phyloP scores from a whole-genome alignment of 2,888 invertebrate genomes.

The Standfussiana lucernea region DNA sequence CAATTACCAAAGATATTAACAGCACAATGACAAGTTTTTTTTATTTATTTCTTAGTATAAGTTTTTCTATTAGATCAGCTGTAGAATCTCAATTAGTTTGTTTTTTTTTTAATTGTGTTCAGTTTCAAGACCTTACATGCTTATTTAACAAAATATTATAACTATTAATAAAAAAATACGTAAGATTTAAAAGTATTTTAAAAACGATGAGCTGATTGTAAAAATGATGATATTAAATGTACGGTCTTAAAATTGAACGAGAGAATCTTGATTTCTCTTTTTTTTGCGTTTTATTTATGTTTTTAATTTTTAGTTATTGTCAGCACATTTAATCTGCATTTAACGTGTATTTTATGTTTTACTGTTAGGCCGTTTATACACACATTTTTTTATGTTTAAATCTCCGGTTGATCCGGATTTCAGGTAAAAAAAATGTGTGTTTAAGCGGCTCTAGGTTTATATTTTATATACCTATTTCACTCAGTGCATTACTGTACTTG shows the following conservation, averaged over 20 bases:
- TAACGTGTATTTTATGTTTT: constrained; percentile 75
- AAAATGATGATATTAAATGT: constrained; percentile 41
- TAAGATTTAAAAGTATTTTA: constrained; percentile 28
- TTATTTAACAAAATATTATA: constrained; percentile 4
- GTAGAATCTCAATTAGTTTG: constrained; percentile 84
- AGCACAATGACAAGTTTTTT: constrained; percentile 80
- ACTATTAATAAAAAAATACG: constrained; percentile 8
- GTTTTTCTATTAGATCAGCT: constrained; percentile 74
- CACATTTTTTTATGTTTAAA: background rate
- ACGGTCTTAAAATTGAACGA: constrained; percentile 62
- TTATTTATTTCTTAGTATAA: constrained; percentile 75
- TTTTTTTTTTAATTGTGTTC: constrained; percentile 67
- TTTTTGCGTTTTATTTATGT: constrained; percentile 60
- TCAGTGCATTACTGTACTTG: constrained; percentile 64
- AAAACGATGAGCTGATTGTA: background rate
- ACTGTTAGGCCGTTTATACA: constrained; percentile 56
- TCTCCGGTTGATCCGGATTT: background rate
- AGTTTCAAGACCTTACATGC: constrained; percentile 59
- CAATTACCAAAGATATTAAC: constrained; percentile 66
- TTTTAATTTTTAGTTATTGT: constrained; percentile 72
- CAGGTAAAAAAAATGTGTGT: background rate
- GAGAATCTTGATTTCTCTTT: constrained; percentile 47
- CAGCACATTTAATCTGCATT: constrained; percentile 84
- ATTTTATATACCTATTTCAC: constrained; percentile 60
- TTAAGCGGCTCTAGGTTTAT: constrained; percentile 53